Evolutionary conservation across 2,888 invertebrate genomes (phyloP), one percentile per base, ranked within the genome.

Genomic region (Coenonympha glycerion): DNA sequence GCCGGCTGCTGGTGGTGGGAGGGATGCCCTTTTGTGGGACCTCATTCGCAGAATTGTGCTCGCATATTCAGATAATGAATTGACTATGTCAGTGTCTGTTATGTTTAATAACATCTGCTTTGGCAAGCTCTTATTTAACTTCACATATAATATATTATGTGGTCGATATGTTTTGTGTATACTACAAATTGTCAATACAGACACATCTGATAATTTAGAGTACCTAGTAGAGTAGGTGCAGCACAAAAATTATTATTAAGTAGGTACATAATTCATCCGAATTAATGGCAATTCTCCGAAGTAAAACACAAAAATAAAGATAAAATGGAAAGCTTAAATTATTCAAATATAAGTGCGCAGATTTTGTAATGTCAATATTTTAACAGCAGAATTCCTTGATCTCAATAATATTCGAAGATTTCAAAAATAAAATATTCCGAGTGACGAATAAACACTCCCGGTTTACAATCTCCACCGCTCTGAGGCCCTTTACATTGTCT

Each of bases 401-500:
- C 28, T 11, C 28, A 30, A 41, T 30, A 41, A 41, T 19, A 41
- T 28, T 41, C 18, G 40, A 37, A 22, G 40, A 19, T n/a, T 19
- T 19, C 18, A 30, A 30, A 41, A 18, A 21, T 37, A 11, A 37
- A 19, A 19, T 28, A 41, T 41, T 41, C 28, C 18, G 28, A 41
- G 30, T 28, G 28, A 28, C 28, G 41, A 28, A 41, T 30, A 30
- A 19, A 30, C 18, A 19, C 11, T 3, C 15, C 15, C 18, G 41
- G 30, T 41, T 30, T 26, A 28, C 40, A 41, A 41, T 41, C 28
- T 13, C 28, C 19, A 16, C 11, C 19, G 18, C 3, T 11, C 28
- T 16, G 6, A 28, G n/a, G 3, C 41, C 30, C 13, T 41, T 41
- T 30, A 41, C 30, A 41, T 41, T 41, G 41, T 41, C 41, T 41